Percentiles rank a stretch among this genome's conserved stretches.
phyloP scores from a whole-genome alignment of 2,797 vertebrate species.

The Lutra lutra region DNA sequence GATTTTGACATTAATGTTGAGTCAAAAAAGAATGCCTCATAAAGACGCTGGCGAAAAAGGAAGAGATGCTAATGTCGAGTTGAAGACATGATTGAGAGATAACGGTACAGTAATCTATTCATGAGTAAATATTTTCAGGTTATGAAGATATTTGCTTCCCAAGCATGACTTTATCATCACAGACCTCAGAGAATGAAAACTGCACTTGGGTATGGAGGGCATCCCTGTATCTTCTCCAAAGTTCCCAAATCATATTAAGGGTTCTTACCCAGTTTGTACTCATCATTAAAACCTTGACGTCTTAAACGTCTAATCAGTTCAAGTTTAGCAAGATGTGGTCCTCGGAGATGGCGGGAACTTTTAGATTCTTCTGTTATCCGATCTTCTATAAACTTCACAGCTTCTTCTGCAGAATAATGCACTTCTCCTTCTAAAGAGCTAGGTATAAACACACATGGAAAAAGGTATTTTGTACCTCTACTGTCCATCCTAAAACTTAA shows the following conservation, averaged over 20 bases:
- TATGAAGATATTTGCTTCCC: neutral
- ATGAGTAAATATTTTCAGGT: neutral
- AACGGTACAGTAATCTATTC: neutral
- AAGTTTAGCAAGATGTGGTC: conserved; percentile 94
- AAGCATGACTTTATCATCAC: neutral
- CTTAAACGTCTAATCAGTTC: conserved; percentile 94
- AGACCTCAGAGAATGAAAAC: neutral
- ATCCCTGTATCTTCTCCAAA: neutral
- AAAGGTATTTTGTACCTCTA: conserved; percentile 35
- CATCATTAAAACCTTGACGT: conserved; percentile 90
- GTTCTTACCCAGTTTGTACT: conserved; percentile 91
- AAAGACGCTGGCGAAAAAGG: neutral
- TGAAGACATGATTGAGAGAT: neutral
- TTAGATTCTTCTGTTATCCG: conserved; percentile 91
- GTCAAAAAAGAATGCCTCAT: conserved; percentile 18
- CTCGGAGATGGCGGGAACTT: conserved; percentile 92
- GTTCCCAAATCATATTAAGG: neutral
- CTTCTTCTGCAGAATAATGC: conserved; percentile 91
- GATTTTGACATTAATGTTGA: conserved; percentile 13
- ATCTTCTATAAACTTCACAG: conserved; percentile 93
- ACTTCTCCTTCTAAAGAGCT: conserved; percentile 95
- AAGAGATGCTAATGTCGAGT: neutral
- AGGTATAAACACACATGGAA: conserved; percentile 59
- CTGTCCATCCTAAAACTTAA: neutral
- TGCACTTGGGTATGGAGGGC: neutral